phyloP scores from a whole-genome alignment of 2,113 vertebrate species.

The Sturnira hondurensis region DNA sequence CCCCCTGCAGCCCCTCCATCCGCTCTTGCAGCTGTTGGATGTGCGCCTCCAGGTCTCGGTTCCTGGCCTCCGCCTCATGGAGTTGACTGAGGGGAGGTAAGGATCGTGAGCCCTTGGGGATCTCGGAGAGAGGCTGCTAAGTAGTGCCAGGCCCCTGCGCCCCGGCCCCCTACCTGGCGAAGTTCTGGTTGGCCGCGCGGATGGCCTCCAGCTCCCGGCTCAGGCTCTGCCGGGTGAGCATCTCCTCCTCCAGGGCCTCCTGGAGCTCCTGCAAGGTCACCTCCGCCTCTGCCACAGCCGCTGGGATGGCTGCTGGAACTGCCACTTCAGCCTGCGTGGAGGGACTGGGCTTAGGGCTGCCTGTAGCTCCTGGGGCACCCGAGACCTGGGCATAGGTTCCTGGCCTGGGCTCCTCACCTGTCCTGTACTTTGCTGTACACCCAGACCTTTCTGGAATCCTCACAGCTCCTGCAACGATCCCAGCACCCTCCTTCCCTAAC shows the following conservation, averaged over 20 bases:
- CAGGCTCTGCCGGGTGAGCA: slow-evolving; percentile 66
- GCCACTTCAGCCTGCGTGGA: slow-evolving; percentile 8
- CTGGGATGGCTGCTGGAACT: not conserved
- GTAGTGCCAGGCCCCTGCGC: not conserved
- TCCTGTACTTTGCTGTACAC: not conserved
- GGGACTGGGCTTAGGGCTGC: not conserved
- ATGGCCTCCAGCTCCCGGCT: slow-evolving; percentile 71
- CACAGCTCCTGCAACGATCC: not conserved
- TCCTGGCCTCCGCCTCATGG: slow-evolving; percentile 69
- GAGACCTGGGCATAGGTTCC: not conserved
- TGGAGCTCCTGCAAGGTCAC: slow-evolving; percentile 68
- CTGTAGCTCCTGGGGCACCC: not conserved
- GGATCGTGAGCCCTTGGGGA: not conserved
- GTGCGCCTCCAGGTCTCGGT: slow-evolving; percentile 74
- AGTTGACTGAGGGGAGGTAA: slow-evolving; percentile 62
- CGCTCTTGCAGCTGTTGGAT: slow-evolving; percentile 70
- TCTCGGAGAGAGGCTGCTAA: not conserved
- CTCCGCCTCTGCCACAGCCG: not conserved
- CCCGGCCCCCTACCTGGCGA: slow-evolving; percentile 67
- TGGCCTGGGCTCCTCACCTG: not conserved
- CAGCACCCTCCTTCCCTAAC: not conserved
- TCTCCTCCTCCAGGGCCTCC: slow-evolving; percentile 70
- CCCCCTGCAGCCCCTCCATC: slow-evolving; percentile 56
- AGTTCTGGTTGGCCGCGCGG: slow-evolving; percentile 69
- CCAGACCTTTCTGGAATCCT: not conserved